Percentiles rank a stretch among this genome's conserved stretches.
These are phyloP conservation scores for Luehdorfia chinensis DNA, from an alignment of 1,140 invertebrate species.

Conservation along the genomic window DNA sequence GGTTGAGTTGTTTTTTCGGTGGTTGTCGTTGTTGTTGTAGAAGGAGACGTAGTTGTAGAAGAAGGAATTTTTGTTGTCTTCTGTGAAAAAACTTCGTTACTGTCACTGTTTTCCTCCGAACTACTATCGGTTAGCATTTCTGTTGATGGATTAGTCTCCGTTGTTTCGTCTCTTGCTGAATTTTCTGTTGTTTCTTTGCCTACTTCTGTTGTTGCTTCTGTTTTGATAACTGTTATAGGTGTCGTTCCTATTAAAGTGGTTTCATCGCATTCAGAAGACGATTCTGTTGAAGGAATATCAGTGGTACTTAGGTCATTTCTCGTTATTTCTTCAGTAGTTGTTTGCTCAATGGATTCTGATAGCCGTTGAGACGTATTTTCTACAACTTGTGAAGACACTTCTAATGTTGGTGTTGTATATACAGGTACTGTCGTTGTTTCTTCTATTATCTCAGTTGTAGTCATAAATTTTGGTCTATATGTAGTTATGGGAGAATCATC, in stretches of 20 bases:
- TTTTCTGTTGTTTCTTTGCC: constrained; percentile 12
- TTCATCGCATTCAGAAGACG: constrained; percentile 1
- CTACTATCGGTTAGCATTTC: constrained; percentile 28
- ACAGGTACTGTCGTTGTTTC: constrained; percentile 38
- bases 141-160: constrained; percentile 19
- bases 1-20: constrained; percentile 10
- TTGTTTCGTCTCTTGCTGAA: constrained; percentile 20
- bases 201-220: constrained; percentile 13
- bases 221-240: constrained; percentile 5
- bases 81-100: constrained; percentile 55
- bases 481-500: constrained; percentile 55
- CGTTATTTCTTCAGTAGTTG: constrained; percentile 27
- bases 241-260: constrained; percentile 19
- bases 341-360: constrained; percentile 22
- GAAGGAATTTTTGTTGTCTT: constrained; percentile 26
- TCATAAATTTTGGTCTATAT: constrained; percentile 58
- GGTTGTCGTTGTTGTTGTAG: constrained; percentile 20
- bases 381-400: constrained; percentile 45
- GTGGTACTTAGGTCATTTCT: constrained; percentile 11
- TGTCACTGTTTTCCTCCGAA: constrained; percentile 52
- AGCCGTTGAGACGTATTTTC: constrained; percentile 27
- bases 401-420: constrained; percentile 39
- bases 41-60: constrained; percentile 15
- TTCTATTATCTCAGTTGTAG: constrained; percentile 38
- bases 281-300: constrained; percentile 3